These are phyloP conservation scores for Eulemur rubriventer DNA, from an alignment of 2,797 vertebrate species.

Conservation along the genomic window DNA sequence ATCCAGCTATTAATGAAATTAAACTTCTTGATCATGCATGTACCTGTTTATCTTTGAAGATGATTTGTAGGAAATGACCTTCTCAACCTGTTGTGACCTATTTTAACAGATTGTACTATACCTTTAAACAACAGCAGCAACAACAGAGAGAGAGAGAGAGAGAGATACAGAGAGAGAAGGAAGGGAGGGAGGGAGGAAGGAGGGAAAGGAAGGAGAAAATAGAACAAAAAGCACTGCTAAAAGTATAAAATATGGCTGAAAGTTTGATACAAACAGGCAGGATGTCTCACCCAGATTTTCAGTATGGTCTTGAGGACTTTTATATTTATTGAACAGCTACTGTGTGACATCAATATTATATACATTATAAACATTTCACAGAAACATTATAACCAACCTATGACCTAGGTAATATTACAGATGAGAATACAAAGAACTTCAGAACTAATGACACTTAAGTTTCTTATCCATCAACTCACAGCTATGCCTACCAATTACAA, in stretches of 20 bases:
- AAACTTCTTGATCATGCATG: neutral
- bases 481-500: neutral
- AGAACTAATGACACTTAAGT: neutral
- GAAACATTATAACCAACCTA: neutral
- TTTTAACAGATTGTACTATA: neutral
- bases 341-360: neutral
- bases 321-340: neutral
- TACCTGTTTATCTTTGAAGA: neutral
- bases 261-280: neutral
- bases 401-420: neutral
- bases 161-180: accelerated
- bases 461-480: neutral
- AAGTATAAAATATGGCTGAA: neutral
- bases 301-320: neutral
- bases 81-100: neutral
- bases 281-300: neutral
- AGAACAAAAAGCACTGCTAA: neutral
- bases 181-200: no score
- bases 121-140: neutral
- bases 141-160: accelerated
- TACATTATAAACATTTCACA: neutral
- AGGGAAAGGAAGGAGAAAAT: accelerated
- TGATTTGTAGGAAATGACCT: neutral
- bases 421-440: neutral
- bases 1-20: neutral